phyloP scores from a whole-genome alignment of 1,140 invertebrate genomes.

The Arion vulgaris region DNA sequence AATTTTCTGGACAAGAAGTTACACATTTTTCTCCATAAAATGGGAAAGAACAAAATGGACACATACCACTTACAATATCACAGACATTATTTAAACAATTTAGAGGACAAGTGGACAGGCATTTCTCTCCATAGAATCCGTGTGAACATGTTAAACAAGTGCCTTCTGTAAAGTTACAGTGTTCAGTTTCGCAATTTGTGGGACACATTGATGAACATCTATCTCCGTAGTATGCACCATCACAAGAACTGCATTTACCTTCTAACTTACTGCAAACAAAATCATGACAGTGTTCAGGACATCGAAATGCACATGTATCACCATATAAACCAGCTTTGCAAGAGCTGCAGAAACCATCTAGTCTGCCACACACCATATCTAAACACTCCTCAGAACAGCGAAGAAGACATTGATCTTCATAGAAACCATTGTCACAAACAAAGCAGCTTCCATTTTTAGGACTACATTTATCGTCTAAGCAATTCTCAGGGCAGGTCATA shows the following conservation, averaged over 20 bases:
- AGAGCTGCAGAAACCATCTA: neutral
- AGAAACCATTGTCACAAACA: neutral
- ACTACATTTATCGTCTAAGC: neutral
- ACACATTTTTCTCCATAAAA: neutral
- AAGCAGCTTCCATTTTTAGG: neutral
- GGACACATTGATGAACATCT: neutral
- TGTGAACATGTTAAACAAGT: neutral
- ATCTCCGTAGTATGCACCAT: neutral
- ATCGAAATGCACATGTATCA: neutral
- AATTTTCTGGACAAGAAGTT: neutral
- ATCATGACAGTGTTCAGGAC: neutral
- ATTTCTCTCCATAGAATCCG: neutral
- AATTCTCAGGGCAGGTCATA: neutral
- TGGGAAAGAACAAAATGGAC: neutral
- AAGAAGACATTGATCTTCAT: neutral
- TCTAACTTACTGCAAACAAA: neutral
- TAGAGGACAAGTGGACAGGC: neutral
- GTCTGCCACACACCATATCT: neutral
- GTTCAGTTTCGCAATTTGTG: neutral
- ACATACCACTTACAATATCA: neutral
- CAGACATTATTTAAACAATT: neutral
- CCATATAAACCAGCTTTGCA: neutral
- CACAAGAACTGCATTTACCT: neutral
- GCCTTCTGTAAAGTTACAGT: neutral
- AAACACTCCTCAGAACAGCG: neutral